phyloP scores from a whole-genome alignment of 2,797 vertebrate species.

The Coendou prehensilis region DNA sequence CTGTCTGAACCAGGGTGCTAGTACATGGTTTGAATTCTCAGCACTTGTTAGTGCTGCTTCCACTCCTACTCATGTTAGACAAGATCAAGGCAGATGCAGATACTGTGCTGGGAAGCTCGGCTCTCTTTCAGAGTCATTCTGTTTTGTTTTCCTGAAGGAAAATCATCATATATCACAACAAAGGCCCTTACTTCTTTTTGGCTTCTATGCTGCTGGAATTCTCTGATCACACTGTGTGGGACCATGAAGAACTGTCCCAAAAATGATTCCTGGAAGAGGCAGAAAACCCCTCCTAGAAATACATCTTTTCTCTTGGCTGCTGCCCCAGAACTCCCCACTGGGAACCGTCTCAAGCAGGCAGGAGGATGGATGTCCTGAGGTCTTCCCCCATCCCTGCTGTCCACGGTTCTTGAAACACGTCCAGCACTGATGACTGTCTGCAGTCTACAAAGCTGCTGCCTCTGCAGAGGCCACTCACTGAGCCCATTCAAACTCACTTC shows the following conservation, averaged over 20 bases:
- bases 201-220: conserved; percentile 72
- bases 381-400: conserved; percentile 64
- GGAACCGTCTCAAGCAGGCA: conserved; percentile 72
- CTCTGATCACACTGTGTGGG: conserved; percentile 84
- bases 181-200: conserved; percentile 62
- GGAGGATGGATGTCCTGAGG: conserved; percentile 78
- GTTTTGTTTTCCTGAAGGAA: conserved; percentile 62
- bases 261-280: conserved; percentile 83
- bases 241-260: conserved; percentile 76
- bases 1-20: neutral
- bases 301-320: conserved; percentile 83
- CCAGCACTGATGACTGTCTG: conserved; percentile 72
- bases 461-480: conserved; percentile 14
- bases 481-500: conserved; percentile 69
- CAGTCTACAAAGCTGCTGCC: conserved; percentile 63
- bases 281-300: conserved; percentile 82
- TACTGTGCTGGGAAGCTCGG: neutral
- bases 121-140: conserved; percentile 26
- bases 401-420: conserved; percentile 71
- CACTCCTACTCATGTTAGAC: conserved; percentile 55
- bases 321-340: conserved; percentile 78
- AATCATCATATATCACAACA: conserved; percentile 75
- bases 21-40: neutral
- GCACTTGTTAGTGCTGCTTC: conserved; percentile 21
- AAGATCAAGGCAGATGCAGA: conserved; percentile 64